Percentiles rank a stretch among this genome's conserved stretches.
phyloP scores from a whole-genome alignment of 2,888 invertebrate genomes.

The Nycteola revayana region DNA sequence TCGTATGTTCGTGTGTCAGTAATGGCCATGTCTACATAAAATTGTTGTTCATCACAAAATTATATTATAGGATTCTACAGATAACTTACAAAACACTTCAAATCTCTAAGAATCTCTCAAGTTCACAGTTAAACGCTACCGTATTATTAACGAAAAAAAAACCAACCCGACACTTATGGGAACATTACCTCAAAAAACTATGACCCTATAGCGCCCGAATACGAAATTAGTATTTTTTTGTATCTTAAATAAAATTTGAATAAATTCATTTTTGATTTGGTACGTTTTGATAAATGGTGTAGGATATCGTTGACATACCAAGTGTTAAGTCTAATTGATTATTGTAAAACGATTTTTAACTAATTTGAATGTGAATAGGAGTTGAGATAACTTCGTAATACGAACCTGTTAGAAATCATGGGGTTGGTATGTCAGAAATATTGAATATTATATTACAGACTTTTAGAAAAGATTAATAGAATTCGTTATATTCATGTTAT shows the following conservation, averaged over 20 bases:
- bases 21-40: too few relatives aligned
- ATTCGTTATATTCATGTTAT: too few relatives aligned
- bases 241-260: constrained; percentile 44
- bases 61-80: too few relatives aligned
- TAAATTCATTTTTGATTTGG: constrained; percentile 36
- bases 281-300: constrained; percentile 30
- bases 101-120: too few relatives aligned
- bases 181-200: constrained; percentile 36
- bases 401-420: constrained; percentile 15
- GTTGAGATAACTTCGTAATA: constrained; percentile 8
- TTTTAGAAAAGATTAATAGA: too few relatives aligned
- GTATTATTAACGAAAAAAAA: too few relatives aligned
- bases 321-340: constrained; percentile 64
- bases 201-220: constrained; percentile 44
- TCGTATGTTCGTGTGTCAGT: too few relatives aligned
- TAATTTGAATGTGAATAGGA: constrained; percentile 31
- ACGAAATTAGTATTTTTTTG: constrained; percentile 38
- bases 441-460: too few relatives aligned
- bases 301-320: constrained; percentile 47
- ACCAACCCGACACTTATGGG: constrained; percentile 28
- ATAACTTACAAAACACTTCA: too few relatives aligned
- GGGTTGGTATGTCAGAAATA: too few relatives aligned
- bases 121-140: too few relatives aligned
- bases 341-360: constrained; percentile 36
- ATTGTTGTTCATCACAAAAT: too few relatives aligned